phyloP scores from a whole-genome alignment of 2,113 vertebrate genomes.

The Cebidichthys violaceus region DNA sequence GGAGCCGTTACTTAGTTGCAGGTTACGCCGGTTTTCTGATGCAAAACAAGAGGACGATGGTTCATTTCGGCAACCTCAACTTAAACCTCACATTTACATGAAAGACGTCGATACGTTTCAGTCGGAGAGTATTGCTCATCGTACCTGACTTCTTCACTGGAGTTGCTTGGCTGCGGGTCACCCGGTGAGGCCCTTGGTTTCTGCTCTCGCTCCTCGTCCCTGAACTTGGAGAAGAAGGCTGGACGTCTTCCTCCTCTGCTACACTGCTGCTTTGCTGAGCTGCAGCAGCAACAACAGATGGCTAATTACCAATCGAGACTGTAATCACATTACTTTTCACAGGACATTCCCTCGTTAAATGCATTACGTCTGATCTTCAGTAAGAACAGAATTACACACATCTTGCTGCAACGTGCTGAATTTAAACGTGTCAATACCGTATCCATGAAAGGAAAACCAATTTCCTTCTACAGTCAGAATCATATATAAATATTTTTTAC shows the following conservation, averaged over 20 bases:
- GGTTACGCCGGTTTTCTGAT: constrained; percentile 74
- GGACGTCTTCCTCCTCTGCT: constrained; percentile 84
- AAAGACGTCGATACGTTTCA: not conserved
- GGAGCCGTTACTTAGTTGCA: constrained; percentile 86
- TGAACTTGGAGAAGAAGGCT: constrained; percentile 87
- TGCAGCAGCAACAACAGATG: constrained; percentile 44
- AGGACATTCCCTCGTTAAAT: not conserved
- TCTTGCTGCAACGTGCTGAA: not conserved
- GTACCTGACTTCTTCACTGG: constrained; percentile 84
- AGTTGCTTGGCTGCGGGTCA: constrained; percentile 84
- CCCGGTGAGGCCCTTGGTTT: constrained; percentile 80
- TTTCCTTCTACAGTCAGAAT: too few species aligned
- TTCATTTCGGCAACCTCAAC: not conserved
- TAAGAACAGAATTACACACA: not conserved
- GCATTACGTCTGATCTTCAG: not conserved
- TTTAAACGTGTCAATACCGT: not conserved
- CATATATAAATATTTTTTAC: not conserved
- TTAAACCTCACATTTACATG: not conserved
- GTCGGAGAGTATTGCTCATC: too few species aligned
- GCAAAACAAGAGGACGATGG: constrained; percentile 16
- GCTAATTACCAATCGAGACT: not conserved
- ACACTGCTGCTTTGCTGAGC: constrained; percentile 87
- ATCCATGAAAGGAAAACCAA: too few species aligned
- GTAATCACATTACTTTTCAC: not conserved
- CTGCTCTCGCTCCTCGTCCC: constrained; percentile 81